Conservation (phyloP, 2,113 vertebrate genomes). For the Eolophus roseicapilla region DNA sequence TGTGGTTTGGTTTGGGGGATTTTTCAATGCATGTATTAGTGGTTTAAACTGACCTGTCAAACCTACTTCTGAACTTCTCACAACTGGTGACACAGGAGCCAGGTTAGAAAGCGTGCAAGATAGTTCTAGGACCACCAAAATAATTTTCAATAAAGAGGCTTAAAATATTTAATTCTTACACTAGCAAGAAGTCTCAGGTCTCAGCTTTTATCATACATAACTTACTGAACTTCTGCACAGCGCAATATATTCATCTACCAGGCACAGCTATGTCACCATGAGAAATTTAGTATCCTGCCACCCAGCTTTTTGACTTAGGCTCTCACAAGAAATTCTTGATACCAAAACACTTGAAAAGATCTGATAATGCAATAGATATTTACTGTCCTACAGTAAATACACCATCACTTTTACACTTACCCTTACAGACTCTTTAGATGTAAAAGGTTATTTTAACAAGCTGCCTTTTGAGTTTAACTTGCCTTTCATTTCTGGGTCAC, state of each 20-base stretch:
- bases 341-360: background rate
- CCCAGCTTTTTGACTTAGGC: background rate
- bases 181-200: background rate
- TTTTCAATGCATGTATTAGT: background rate
- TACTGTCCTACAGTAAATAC: background rate
- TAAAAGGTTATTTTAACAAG: background rate
- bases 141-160: background rate
- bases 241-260: accelerated
- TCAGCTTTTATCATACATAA: background rate
- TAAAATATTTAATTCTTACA: background rate
- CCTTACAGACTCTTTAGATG: background rate
- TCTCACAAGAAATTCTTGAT: background rate
- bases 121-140: background rate
- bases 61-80: background rate
- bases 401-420: background rate
- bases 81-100: background rate
- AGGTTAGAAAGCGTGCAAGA: background rate
- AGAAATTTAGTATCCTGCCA: background rate
- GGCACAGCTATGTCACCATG: accelerated
- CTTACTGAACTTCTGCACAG: background rate
- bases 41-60: background rate
- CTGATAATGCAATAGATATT: background rate
- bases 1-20: background rate
- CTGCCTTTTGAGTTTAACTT: background rate
- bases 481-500: background rate